Evolutionary conservation across 2,888 invertebrate genomes (phyloP).

Genomic region (Chloromyia formosa): DNA sequence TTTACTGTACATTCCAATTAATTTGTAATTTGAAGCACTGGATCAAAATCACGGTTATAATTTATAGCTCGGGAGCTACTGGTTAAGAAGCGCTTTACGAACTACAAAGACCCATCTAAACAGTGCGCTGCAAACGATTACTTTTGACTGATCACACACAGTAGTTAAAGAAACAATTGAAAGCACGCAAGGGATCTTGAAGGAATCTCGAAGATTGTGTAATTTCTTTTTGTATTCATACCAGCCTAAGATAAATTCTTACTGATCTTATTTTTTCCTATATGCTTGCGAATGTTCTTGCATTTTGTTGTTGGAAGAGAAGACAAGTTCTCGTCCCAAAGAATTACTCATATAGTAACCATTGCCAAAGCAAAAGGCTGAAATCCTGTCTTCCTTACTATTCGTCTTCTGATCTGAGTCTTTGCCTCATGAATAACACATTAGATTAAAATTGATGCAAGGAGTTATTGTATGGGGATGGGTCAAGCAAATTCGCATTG

Average conservation of each 20-base stretch:
- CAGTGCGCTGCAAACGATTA: conserved; percentile 18
- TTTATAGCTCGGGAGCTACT: too few relatives aligned
- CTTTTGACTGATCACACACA: conserved; percentile 24
- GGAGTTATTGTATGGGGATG: conserved; percentile 28
- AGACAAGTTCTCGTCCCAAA: conserved; percentile 9
- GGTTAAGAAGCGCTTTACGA: too few relatives aligned
- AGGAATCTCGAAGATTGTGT: conserved; percentile 47
- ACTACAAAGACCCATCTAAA: background rate
- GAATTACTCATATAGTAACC: conserved; percentile 46
- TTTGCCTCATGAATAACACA: conserved; percentile 49
- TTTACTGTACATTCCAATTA: too few relatives aligned
- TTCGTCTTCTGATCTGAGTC: conserved; percentile 2
- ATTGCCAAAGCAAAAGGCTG: conserved; percentile 17
- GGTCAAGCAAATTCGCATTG: conserved; percentile 16
- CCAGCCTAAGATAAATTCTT: conserved; percentile 39
- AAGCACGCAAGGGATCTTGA: conserved; percentile 34
- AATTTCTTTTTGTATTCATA: conserved; percentile 44
- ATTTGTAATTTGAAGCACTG: too few relatives aligned
- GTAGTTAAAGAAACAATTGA: conserved; percentile 21
- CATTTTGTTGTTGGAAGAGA: conserved; percentile 5
- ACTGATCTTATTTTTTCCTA: conserved; percentile 24
- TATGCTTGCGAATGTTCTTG: background rate
- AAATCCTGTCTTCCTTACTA: conserved; percentile 44
- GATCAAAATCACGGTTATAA: too few relatives aligned
- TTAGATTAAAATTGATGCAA: conserved; percentile 42